These are phyloP conservation scores for Antheraea yamamai DNA, from an alignment of 2,888 invertebrate genomes.

Conservation along the genomic window DNA sequence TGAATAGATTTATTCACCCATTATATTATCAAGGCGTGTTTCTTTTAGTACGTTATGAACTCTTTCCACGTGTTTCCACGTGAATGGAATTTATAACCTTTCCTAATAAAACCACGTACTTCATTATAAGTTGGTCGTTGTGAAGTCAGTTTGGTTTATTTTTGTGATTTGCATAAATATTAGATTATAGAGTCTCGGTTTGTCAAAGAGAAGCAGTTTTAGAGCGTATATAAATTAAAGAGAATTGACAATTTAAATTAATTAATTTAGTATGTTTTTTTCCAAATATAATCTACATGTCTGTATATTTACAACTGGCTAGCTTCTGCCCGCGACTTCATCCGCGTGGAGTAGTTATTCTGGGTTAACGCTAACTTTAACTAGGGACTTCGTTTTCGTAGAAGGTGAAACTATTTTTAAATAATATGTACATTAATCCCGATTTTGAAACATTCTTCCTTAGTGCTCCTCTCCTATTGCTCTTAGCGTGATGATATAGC, in stretches of 20 bases:
- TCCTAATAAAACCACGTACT: slow-evolving; percentile 14
- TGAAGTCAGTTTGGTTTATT: slow-evolving; percentile 6
- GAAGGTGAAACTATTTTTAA: too few species aligned
- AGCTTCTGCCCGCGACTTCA: too few species aligned
- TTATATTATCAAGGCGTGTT: background rate
- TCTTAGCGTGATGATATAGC: too few species aligned
- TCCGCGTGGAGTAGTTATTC: too few species aligned
- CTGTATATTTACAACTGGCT: too few species aligned
- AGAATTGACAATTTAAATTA: background rate
- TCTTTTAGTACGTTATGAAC: slow-evolving; percentile 14
- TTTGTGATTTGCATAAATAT: slow-evolving; percentile 12
- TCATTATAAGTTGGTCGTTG: slow-evolving; percentile 13
- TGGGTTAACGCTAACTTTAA: too few species aligned
- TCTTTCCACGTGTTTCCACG: slow-evolving; percentile 10
- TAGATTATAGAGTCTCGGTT: background rate
- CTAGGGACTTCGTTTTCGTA: too few species aligned
- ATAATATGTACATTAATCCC: too few species aligned
- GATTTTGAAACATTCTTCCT: too few species aligned
- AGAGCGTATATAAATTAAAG: background rate
- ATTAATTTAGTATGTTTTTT: background rate
- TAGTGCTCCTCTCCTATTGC: too few species aligned
- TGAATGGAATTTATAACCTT: slow-evolving; percentile 12
- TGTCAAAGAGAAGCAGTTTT: background rate
- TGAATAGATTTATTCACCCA: slow-evolving; percentile 2
- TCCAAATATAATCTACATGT: background rate